Evolutionary conservation across 2,113 vertebrate species (phyloP), one percentile per base, ranked within the genome.

Genomic region (Piaya cayana): DNA sequence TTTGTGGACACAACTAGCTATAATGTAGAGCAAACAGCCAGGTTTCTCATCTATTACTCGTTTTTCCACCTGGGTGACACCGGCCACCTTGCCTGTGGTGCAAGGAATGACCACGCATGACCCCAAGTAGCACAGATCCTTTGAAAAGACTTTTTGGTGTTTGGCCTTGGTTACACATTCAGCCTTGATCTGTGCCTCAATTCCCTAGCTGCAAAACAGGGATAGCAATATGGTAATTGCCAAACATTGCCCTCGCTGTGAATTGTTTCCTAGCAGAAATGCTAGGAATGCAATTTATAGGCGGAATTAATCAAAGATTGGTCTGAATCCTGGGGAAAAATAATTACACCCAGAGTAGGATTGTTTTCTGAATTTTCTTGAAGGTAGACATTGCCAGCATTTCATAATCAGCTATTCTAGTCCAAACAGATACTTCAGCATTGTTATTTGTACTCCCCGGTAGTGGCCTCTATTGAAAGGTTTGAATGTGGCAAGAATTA

Each of bases 261-360:
- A 90, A 67, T 94, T 83, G 58, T 86, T 95, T 91, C 84, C 56
- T 60, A 68, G 82, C 88, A 88, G 81, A 94, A 95, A 93, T 42
- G 74, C 78, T 65, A 58, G 70, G 84, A 89, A 86, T 91, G 87
- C 81, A 80, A 43, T 96, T 95, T 92, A 9, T 82, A 90, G 83
- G 77, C 75, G 77, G 88, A 90, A 93, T 94, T 95, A 88, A 90
- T 97, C 92, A 93, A 92, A 90, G 79, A 71, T 76, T 52, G n/a
- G 53, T 87, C 69, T 92, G 86, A 81, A 86, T 90, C 74, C 80
- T 93, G 65, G 60, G 23, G 19, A 77, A 83, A 93, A 93, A 92
- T 81, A 83, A 76, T 95, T 88, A 90, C 85, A 65, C 62, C 20
- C 76, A 67, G 90, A 82, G 14, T 78, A 39, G 78, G 77, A 94